phyloP scores from a whole-genome alignment of 2,113 vertebrate species.

The Hiodon tergisus region DNA sequence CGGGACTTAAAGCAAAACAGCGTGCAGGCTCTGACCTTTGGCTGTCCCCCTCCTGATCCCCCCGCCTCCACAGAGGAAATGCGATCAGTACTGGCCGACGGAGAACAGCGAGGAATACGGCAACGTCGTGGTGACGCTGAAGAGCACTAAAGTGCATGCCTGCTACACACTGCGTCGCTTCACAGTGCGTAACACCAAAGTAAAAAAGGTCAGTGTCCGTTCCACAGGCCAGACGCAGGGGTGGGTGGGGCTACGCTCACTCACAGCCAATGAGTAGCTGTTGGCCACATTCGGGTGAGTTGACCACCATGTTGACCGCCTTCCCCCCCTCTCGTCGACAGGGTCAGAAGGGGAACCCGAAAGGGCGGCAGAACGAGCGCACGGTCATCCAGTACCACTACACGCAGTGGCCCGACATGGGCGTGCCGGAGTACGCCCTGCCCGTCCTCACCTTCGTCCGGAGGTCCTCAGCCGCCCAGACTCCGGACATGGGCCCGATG shows the following conservation, averaged over 20 bases:
- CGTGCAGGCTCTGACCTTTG: background rate
- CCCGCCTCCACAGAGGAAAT: constrained; percentile 73
- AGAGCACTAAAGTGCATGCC: constrained; percentile 81
- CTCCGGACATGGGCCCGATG: constrained; percentile 76
- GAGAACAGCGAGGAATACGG: constrained; percentile 91
- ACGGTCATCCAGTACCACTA: constrained; percentile 89
- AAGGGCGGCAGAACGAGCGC: constrained; percentile 76
- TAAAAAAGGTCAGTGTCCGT: constrained; percentile 74
- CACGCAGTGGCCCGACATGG: constrained; percentile 96
- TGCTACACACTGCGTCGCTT: constrained; percentile 85
- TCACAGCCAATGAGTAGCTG: background rate
- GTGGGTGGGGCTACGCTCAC: background rate
- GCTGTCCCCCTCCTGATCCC: background rate
- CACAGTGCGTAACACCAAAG: constrained; percentile 77
- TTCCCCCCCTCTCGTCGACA: constrained; percentile 30
- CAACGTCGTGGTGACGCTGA: constrained; percentile 80
- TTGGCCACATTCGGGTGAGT: too few relatives aligned
- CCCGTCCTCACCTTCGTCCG: constrained; percentile 87
- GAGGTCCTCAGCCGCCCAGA: constrained; percentile 78
- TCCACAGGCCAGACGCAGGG: too few relatives aligned
- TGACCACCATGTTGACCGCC: background rate
- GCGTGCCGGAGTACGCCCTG: constrained; percentile 84
- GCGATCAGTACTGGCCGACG: constrained; percentile 90
- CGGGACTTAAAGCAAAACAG: background rate
- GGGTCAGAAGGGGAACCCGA: constrained; percentile 80